phyloP scores from a whole-genome alignment of 2,888 invertebrate genomes.

The Alsophila aescularia region DNA sequence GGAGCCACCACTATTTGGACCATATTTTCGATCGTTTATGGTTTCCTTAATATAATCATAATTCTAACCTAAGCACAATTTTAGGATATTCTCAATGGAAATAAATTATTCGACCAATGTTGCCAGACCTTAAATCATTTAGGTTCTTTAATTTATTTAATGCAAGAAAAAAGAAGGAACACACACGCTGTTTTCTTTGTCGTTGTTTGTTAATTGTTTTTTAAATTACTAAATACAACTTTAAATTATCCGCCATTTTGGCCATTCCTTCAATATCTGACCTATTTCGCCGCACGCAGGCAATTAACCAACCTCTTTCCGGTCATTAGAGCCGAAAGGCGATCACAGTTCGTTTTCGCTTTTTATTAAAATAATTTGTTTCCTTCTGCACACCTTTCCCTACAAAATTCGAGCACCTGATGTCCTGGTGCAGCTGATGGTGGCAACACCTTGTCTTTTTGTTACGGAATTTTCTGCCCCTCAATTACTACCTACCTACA shows the following conservation, averaged over 20 bases:
- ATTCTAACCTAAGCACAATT: too few species aligned
- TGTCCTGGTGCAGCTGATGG: constrained; percentile 37
- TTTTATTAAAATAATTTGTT: constrained; percentile 39
- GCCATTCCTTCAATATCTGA: constrained; percentile 1
- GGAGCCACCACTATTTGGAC: too few species aligned
- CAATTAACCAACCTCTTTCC: constrained; percentile 24
- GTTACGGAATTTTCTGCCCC: constrained; percentile 30
- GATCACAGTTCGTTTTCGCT: constrained; percentile 28
- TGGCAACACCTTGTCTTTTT: constrained; percentile 43
- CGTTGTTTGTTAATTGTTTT: too few species aligned
- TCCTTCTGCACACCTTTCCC: constrained; percentile 43
- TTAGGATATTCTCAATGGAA: too few species aligned
- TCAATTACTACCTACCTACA: constrained; percentile 18
- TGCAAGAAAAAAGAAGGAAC: too few species aligned
- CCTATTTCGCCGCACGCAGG: constrained; percentile 12
- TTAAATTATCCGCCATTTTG: not conserved
- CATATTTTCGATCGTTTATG: too few species aligned
- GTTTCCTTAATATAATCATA: too few species aligned
- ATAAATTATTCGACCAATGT: too few species aligned
- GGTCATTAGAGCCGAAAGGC: constrained; percentile 22
- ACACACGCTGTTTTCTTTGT: too few species aligned
- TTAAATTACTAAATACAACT: not conserved
- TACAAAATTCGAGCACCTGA: constrained; percentile 45
- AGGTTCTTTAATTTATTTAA: too few species aligned
- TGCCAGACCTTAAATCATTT: too few species aligned